A percentile compares a stretch with the other conserved stretches of the same genome.
Evolutionary conservation across 2,113 vertebrate species (phyloP).

Genomic region (Seriola dumerili): DNA sequence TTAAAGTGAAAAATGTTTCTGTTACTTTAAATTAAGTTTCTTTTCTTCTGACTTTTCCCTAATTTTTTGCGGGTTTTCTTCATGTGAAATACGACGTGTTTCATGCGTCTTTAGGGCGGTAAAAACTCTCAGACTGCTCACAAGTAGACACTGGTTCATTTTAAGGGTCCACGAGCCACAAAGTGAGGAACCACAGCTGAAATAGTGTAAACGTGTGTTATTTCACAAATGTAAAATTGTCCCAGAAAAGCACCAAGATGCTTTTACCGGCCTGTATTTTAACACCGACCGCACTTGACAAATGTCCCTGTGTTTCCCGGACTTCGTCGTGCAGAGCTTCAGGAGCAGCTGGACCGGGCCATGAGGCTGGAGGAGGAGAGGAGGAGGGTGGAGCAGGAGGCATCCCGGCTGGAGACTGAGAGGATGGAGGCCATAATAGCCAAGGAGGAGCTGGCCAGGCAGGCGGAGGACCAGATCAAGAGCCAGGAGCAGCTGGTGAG

Average conservation of each 20-base stretch:
- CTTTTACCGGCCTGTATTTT: background rate
- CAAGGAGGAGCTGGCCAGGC: conserved; percentile 94
- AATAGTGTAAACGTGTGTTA: background rate
- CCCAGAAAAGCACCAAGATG: background rate
- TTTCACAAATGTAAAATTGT: background rate
- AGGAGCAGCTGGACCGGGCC: conserved; percentile 93
- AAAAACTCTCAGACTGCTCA: no score
- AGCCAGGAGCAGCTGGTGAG: conserved; percentile 97
- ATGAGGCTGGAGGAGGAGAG: conserved; percentile 93
- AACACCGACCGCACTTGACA: background rate
- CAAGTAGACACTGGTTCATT: background rate
- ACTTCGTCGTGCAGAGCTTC: conserved; percentile 86
- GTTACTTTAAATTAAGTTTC: background rate
- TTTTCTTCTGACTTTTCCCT: no score
- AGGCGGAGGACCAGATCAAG: conserved; percentile 93
- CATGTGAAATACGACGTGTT: no score
- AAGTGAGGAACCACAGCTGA: background rate
- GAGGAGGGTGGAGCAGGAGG: conserved; percentile 90
- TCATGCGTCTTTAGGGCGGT: no score
- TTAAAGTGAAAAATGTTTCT: background rate
- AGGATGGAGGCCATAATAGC: conserved; percentile 93
- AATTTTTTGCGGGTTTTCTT: no score
- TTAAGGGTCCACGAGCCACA: background rate
- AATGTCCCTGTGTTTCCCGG: background rate
- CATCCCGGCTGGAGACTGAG: conserved; percentile 93